Percentiles rank a stretch among this genome's conserved stretches.
phyloP scores from a whole-genome alignment of 1,140 invertebrate species.

The Halesus radiatus region DNA sequence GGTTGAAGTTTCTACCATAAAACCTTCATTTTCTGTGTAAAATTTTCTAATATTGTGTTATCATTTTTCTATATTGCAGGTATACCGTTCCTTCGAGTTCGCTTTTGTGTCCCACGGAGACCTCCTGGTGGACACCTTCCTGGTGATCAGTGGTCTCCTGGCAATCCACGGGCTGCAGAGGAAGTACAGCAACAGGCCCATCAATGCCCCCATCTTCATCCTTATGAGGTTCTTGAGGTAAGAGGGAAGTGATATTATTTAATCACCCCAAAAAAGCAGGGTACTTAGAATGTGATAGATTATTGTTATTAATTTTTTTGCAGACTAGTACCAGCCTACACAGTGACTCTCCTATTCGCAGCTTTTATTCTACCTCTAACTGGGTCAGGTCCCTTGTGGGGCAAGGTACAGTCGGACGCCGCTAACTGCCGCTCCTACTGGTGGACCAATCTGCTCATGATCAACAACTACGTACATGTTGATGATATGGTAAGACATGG shows the following conservation, averaged over 20 bases:
- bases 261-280: no score
- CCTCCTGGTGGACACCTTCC: constrained; percentile 77
- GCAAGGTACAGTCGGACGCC: constrained; percentile 53
- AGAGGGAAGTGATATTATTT: no score
- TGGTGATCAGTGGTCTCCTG: constrained; percentile 72
- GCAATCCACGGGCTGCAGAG: constrained; percentile 42
- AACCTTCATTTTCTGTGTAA: no score
- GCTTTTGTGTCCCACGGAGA: constrained; percentile 71
- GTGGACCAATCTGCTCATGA: constrained; percentile 74
- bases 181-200: constrained; percentile 25
- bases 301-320: no score
- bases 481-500: constrained; percentile 63
- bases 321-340: constrained; percentile 59
- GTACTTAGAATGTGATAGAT: no score
- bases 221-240: constrained; percentile 50
- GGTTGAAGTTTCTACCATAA: no score
- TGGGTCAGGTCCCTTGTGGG: constrained; percentile 61
- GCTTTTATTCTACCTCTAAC: constrained; percentile 57
- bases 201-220: constrained; percentile 42
- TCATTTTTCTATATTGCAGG: background rate
- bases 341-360: constrained; percentile 57
- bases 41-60: no score
- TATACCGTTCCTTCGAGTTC: constrained; percentile 46
- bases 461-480: constrained; percentile 72
- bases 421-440: constrained; percentile 64